These are phyloP conservation scores for Butorides virescens DNA, from an alignment of 2,113 vertebrate genomes.

Conservation along the genomic window DNA sequence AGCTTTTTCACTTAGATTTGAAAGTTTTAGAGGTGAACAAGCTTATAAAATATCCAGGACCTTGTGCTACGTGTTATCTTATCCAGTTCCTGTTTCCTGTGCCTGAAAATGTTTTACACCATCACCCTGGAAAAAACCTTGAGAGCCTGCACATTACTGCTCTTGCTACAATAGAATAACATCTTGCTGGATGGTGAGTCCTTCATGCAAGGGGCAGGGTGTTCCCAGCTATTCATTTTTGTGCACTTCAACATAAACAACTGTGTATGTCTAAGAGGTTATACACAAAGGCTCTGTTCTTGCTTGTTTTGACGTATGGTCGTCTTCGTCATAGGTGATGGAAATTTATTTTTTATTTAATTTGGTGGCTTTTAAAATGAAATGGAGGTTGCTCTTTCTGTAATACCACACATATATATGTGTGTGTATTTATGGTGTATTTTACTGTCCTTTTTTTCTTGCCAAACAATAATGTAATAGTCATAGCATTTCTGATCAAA, in stretches of 20 bases:
- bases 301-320: not conserved
- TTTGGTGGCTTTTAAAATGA: not conserved
- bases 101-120: not conserved
- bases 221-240: not conserved
- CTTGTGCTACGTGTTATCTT: not conserved
- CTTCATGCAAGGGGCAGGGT: not conserved
- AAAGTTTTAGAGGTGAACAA: not conserved
- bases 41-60: not conserved
- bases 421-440: not conserved
- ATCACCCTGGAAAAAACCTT: not conserved
- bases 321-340: not conserved
- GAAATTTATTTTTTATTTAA: not conserved
- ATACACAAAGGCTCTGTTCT: not conserved
- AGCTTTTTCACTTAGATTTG: not conserved
- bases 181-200: not conserved
- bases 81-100: not conserved
- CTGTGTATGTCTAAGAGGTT: not conserved
- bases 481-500: not conserved
- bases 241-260: not conserved
- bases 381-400: not conserved
- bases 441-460: not conserved
- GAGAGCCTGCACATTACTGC: not conserved
- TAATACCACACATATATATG: fast-evolving
- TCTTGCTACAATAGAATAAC: not conserved
- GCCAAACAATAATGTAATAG: not conserved